Evolutionary conservation across 2,113 vertebrate species (phyloP).

Genomic region (Seriola aureovittata): DNA sequence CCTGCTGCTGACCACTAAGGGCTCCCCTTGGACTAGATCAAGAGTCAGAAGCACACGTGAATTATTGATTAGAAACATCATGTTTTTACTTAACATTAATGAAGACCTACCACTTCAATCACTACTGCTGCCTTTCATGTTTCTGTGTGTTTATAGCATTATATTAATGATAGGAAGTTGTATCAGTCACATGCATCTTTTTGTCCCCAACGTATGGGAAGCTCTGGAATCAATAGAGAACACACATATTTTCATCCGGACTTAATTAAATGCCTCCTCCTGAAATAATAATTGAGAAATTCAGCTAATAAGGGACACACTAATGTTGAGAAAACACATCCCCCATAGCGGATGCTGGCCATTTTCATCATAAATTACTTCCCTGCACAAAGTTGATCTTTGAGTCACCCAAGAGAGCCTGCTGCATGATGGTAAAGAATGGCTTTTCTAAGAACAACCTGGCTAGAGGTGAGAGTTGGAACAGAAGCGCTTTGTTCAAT

Average conservation of each 20-base stretch:
- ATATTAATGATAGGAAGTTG: conserved; percentile 29
- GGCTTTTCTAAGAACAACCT: conserved; percentile 68
- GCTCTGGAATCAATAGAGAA: conserved; percentile 66
- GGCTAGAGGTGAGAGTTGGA: conserved; percentile 78
- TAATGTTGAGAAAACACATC: conserved; percentile 77
- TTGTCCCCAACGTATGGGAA: neutral
- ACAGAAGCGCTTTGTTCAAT: conserved; percentile 81
- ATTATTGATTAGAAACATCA: conserved; percentile 57
- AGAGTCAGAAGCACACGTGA: conserved; percentile 36
- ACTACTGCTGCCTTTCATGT: neutral
- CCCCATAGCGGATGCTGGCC: conserved; percentile 63
- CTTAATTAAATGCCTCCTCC: conserved; percentile 77
- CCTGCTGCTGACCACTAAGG: conserved; percentile 38
- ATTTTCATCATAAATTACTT: conserved; percentile 79
- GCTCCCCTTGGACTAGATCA: conserved; percentile 28
- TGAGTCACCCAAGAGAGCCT: conserved; percentile 66
- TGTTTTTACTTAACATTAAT: conserved; percentile 48
- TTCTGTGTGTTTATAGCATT: conserved; percentile 24
- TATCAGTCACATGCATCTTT: conserved; percentile 16
- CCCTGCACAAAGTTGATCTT: conserved; percentile 75
- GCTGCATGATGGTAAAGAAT: conserved; percentile 71
- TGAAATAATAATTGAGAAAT: conserved; percentile 56
- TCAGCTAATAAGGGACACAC: conserved; percentile 69
- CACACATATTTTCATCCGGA: conserved; percentile 63
- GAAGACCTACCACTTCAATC: conserved; percentile 12